Evolutionary conservation across 2,888 invertebrate species (phyloP).

Genomic region (Synergus laeviventris): DNA sequence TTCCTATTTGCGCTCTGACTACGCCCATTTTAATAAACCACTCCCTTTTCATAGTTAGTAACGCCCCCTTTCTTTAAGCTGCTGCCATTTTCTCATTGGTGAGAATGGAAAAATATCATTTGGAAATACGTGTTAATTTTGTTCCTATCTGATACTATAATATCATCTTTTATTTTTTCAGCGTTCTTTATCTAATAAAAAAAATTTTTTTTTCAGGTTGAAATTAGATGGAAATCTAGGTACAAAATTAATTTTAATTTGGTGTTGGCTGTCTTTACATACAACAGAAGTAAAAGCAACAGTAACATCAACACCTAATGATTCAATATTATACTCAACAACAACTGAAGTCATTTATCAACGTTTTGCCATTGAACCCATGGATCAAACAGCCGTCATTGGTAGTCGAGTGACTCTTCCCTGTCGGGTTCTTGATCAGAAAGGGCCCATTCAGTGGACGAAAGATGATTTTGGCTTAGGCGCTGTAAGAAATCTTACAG

Average conservation of each 20-base stretch:
- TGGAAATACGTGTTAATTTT: no score
- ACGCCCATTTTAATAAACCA: no score
- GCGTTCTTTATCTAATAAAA: not conserved
- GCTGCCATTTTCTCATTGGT: no score
- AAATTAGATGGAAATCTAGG: slow-evolving; percentile 43
- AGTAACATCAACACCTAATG: slow-evolving; percentile 47
- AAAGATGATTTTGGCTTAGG: slow-evolving; percentile 97
- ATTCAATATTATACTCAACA: slow-evolving; percentile 57
- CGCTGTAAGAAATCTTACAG: slow-evolving; percentile 91
- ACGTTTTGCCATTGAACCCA: slow-evolving; percentile 94
- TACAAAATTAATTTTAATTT: slow-evolving; percentile 61
- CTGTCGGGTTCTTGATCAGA: slow-evolving; percentile 92
- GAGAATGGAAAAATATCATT: no score
- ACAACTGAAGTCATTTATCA: slow-evolving; percentile 79
- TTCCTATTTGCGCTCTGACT: no score
- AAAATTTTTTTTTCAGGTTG: slow-evolving; percentile 7
- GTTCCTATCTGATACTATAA: not conserved
- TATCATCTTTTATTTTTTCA: not conserved
- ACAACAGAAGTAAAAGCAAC: slow-evolving; percentile 56
- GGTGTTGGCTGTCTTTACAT: slow-evolving; percentile 60
- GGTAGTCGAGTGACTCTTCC: slow-evolving; percentile 93
- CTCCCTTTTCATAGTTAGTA: no score
- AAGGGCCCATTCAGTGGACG: slow-evolving; percentile 96
- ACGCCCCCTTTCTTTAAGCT: no score
- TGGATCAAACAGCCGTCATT: slow-evolving; percentile 92